Conservation (phyloP, 2,113 vertebrate species). For the Monopterus albus region DNA sequence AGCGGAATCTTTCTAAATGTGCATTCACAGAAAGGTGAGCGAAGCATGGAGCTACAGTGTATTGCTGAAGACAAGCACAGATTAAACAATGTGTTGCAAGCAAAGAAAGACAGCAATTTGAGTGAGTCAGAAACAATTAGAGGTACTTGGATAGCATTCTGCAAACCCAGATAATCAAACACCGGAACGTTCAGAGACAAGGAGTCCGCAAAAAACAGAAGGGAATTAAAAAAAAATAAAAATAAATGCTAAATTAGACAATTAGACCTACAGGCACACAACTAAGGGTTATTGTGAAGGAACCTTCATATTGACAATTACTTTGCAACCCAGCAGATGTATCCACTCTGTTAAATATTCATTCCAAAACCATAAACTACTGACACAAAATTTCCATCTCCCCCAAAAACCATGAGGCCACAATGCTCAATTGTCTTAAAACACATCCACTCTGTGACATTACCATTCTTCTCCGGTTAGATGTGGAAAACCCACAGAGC, state of each 20-base stretch:
- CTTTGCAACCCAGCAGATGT: slow-evolving; percentile 43
- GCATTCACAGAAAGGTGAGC: neutral
- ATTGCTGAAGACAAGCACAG: slow-evolving; percentile 18
- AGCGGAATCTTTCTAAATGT: neutral
- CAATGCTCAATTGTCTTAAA: slow-evolving; percentile 32
- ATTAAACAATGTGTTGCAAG: slow-evolving; percentile 18
- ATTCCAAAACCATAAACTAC: slow-evolving; percentile 43
- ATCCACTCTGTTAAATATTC: slow-evolving; percentile 30
- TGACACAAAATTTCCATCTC: slow-evolving; percentile 48
- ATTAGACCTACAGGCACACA: slow-evolving; percentile 24
- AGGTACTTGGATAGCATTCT: slow-evolving; percentile 42
- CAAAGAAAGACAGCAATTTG: slow-evolving; percentile 38
- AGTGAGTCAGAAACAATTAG: slow-evolving; percentile 68
- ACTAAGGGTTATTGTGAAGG: slow-evolving; percentile 34
- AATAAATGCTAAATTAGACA: slow-evolving; percentile 12
- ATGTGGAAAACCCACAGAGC: slow-evolving; percentile 30
- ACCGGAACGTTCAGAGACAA: slow-evolving; percentile 34
- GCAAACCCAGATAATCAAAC: slow-evolving; percentile 54
- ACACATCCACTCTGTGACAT: slow-evolving; percentile 37
- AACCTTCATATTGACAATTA: slow-evolving; percentile 38
- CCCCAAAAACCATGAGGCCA: slow-evolving; percentile 32
- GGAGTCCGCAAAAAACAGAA: slow-evolving; percentile 6
- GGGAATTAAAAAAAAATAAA: slow-evolving; percentile 15
- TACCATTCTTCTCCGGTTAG: slow-evolving; percentile 38
- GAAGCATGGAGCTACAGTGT: neutral